These are phyloP conservation scores for Amphimedon queenslandica DNA, from an alignment of 37 sponge, comb jelly and placozoan genomes.

Conservation along the genomic window DNA sequence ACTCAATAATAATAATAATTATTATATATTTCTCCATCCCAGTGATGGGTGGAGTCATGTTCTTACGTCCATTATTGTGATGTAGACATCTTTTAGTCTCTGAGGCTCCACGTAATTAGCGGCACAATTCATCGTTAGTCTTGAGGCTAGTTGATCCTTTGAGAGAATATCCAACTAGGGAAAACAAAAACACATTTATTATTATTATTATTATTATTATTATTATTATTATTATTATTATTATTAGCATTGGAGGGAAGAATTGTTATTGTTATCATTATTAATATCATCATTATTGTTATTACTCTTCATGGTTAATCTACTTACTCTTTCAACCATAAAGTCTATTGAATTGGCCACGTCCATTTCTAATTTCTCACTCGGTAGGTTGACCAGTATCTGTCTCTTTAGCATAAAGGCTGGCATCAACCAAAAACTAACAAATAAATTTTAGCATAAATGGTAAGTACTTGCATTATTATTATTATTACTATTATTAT, in stretches of 20 bases:
- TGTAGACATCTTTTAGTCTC: slow-evolving; percentile 69
- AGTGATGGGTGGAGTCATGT: too few relatives aligned
- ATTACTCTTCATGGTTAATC: too few relatives aligned
- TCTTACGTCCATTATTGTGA: slow-evolving; percentile 97
- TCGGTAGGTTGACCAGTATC: slow-evolving; percentile 75
- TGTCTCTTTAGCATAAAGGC: slow-evolving; percentile 83
- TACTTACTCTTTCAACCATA: slow-evolving; percentile 92
- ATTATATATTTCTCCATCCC: too few relatives aligned
- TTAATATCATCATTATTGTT: neutral
- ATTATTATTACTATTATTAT: too few relatives aligned
- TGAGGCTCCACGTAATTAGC: slow-evolving; percentile 89
- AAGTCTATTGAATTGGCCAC: slow-evolving; percentile 97
- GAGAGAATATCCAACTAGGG: slow-evolving; percentile 85
- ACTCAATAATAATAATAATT: neutral
- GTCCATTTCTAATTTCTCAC: slow-evolving; percentile 59
- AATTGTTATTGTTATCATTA: neutral
- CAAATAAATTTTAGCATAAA: too few relatives aligned
- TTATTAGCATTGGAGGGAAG: too few relatives aligned
- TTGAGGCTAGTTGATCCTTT: slow-evolving; percentile 73
- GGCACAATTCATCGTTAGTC: slow-evolving; percentile 84
- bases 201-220: too few relatives aligned
- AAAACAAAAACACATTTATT: too few relatives aligned
- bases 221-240: too few relatives aligned
- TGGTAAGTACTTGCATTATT: too few relatives aligned
- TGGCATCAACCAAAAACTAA: slow-evolving; percentile 83